Evolutionary conservation across 2,888 invertebrate species (phyloP).

Genomic region (Hecatera dysodea): DNA sequence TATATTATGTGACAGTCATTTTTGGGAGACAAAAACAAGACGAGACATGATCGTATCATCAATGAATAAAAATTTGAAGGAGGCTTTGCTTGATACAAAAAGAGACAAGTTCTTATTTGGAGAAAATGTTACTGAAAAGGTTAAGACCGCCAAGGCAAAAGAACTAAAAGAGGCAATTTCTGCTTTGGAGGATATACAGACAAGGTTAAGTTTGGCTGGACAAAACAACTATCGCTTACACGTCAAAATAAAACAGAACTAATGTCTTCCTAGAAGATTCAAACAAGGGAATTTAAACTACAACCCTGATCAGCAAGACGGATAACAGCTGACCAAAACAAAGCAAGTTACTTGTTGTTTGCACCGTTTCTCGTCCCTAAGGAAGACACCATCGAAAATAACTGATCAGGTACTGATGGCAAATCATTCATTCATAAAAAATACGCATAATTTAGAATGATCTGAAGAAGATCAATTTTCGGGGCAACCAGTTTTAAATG

Average conservation of each 20-base stretch:
- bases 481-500: too few species aligned
- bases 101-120: slow-evolving; percentile 10
- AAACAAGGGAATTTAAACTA: background rate
- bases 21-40: slow-evolving; percentile 9
- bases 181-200: too few species aligned
- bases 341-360: background rate
- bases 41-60: background rate
- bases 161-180: too few species aligned
- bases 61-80: slow-evolving; percentile 2
- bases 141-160: background rate
- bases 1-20: slow-evolving; percentile 6
- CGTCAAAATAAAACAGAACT: background rate
- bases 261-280: background rate
- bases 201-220: too few species aligned
- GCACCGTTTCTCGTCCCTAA: background rate
- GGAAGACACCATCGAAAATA: background rate
- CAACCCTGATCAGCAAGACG: slow-evolving; percentile 4
- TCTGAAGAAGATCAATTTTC: background rate
- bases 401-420: slow-evolving; percentile 3
- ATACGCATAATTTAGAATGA: background rate
- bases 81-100: background rate
- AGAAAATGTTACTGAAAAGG: background rate
- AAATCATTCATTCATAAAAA: background rate
- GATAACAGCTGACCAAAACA: background rate
- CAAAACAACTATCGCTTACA: too few species aligned